phyloP scores from a whole-genome alignment of 2,113 vertebrate species.

The Antechinus flavipes region DNA sequence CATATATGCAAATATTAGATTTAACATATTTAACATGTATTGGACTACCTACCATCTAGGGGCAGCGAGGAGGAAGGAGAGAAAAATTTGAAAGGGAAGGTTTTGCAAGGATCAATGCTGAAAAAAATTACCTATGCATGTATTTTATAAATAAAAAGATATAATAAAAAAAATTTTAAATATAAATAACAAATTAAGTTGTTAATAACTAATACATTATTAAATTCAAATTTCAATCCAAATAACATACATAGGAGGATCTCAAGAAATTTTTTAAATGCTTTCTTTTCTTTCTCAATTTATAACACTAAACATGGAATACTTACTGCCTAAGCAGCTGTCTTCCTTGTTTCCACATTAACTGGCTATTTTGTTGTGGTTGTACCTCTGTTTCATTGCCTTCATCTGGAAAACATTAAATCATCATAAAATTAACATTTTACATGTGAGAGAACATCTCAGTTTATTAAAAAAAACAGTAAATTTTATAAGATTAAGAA shows the following conservation, averaged over 20 bases:
- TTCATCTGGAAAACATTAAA: slow-evolving; percentile 92
- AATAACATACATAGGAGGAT: not conserved
- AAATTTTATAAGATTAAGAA: slow-evolving; percentile 26
- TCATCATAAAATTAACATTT: slow-evolving; percentile 56
- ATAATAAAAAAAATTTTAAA: too few species aligned
- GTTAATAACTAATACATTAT: not conserved
- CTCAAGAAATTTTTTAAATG: not conserved
- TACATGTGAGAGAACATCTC: slow-evolving; percentile 44
- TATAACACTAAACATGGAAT: not conserved
- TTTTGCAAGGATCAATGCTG: too few species aligned
- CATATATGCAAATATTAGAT: too few species aligned
- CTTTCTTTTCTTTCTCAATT: not conserved
- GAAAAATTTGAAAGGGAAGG: too few species aligned
- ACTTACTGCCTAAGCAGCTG: slow-evolving; percentile 98
- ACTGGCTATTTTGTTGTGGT: slow-evolving; percentile 95
- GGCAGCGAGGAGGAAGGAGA: too few species aligned
- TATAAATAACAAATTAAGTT: not conserved
- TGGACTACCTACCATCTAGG: too few species aligned
- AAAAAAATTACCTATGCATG: too few species aligned
- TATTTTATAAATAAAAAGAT: too few species aligned
- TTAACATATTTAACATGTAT: too few species aligned
- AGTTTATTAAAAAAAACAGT: slow-evolving; percentile 45
- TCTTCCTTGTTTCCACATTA: slow-evolving; percentile 99
- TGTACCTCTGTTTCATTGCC: slow-evolving; percentile 94
- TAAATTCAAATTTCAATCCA: not conserved